Evolutionary conservation across 2,113 vertebrate species (phyloP).

Genomic region (Prionailurus viverrinus): DNA sequence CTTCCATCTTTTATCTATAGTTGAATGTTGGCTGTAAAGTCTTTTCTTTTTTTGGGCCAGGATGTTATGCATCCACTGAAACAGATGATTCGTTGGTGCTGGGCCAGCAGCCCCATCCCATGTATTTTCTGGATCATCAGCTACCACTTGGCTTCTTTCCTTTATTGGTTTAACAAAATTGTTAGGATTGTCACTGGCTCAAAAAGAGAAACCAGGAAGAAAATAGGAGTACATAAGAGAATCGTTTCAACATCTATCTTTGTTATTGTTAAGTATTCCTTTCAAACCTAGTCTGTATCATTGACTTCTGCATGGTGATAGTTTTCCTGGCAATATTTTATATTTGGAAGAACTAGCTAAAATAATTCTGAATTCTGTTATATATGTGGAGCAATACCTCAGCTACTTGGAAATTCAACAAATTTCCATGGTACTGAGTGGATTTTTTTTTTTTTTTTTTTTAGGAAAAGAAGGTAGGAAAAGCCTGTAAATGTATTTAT

Average conservation of each 20-base stretch:
- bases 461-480: not conserved
- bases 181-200: not conserved
- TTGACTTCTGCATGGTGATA: not conserved
- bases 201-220: not conserved
- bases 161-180: not conserved
- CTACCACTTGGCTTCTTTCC: not conserved
- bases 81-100: not conserved
- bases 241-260: not conserved
- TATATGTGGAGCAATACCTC: not conserved
- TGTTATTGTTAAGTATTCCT: not conserved
- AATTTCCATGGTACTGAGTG: not conserved
- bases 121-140: not conserved
- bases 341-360: not conserved
- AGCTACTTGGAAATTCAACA: not conserved
- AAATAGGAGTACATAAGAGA: not conserved
- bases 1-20: not conserved
- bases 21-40: not conserved
- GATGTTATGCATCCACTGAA: not conserved
- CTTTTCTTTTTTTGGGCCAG: not conserved
- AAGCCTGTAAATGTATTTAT: not conserved
- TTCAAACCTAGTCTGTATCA: not conserved
- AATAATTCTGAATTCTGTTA: not conserved
- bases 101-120: too few relatives aligned
- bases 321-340: not conserved
- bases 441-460: not conserved